Evolutionary conservation across 2,888 invertebrate genomes (phyloP), one percentile per base, ranked within the genome.

Genomic region (Noctuana brunneofusca): DNA sequence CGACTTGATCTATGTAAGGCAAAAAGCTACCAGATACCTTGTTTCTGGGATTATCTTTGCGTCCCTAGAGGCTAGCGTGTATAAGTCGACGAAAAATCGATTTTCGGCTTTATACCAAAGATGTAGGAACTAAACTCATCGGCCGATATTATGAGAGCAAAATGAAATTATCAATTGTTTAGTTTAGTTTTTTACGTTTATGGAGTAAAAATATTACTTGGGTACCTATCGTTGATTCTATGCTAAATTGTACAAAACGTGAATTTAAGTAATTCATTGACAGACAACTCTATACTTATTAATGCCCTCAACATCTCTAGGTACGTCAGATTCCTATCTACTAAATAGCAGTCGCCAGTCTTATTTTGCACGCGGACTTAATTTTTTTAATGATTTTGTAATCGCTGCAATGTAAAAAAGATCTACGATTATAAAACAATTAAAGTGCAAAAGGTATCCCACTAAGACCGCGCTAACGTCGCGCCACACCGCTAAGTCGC

Each of bases 401-500:
- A 12, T 32, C 11, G 12, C 11, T 12, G 32, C 12, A 32, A 32
- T 32, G 1, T 6, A 30, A 30, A 32, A 32, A 32, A 32, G 6
- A 24, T n/a, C n/a, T n/a, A n/a, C n/a, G 24, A 12, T 12, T 2
- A 5, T 35, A 20, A 46, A 46, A 46, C 20, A 20, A n/a, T n/a
- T n/a, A n/a, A 46, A 41, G n/a, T 41, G n/a, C 14, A 41, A 41
- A 35, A 20, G 20, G 1, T 46, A 20, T 20, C 20, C 46, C 46
- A 12, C 20, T 3, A 11, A 4, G 66, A 63, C 65, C 65, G 62
- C 64, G 50, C 63, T 64, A 67, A 66, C 53, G 38, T 64, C 68
- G 66, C 53, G 38, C 32, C 53, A 20, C 58, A 32, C 43, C 46
- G 43, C 22, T n/a, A n/a, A 54, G 59, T 60, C 63, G 66, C 58